phyloP scores from a whole-genome alignment of 2,888 invertebrate genomes.

The Pyrgus malvae region DNA sequence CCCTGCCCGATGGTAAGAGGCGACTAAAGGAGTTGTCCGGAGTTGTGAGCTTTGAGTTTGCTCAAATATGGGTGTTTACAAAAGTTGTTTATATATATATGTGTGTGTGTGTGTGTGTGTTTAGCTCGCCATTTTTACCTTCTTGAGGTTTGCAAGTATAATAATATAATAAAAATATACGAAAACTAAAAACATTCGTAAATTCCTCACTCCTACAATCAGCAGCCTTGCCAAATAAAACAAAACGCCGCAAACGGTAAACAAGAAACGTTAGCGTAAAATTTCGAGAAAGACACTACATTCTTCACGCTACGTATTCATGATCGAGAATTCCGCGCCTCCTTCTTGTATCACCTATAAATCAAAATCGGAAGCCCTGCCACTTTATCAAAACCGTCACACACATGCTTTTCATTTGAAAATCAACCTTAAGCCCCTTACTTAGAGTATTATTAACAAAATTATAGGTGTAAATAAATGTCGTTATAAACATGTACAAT shows the following conservation, averaged over 20 bases:
- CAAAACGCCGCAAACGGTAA: slow-evolving; percentile 38
- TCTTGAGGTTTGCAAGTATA: too few relatives aligned
- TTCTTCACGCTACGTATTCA: slow-evolving; percentile 43
- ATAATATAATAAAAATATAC: too few relatives aligned
- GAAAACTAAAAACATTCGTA: slow-evolving; percentile 5
- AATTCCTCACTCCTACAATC: slow-evolving; percentile 16
- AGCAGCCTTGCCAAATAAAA: slow-evolving; percentile 14
- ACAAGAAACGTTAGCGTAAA: slow-evolving; percentile 44
- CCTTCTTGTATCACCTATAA: slow-evolving; percentile 32
- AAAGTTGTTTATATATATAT: too few relatives aligned
- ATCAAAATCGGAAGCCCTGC: slow-evolving; percentile 33
- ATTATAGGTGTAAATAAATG: neutral
- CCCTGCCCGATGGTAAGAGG: too few relatives aligned
- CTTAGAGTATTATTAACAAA: neutral
- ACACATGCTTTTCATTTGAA: neutral
- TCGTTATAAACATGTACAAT: slow-evolving; percentile 52
- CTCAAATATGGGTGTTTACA: too few relatives aligned
- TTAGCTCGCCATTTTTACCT: too few relatives aligned
- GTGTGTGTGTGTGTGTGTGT: too few relatives aligned
- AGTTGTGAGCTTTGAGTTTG: too few relatives aligned
- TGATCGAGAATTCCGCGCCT: slow-evolving; percentile 32
- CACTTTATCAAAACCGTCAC: neutral
- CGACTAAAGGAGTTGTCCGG: too few relatives aligned
- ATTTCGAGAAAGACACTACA: slow-evolving; percentile 35
- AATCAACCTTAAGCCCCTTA: neutral